A percentile compares a stretch with the other conserved stretches of the same genome.
Conservation (phyloP, 2,797 vertebrate species). For the Mustela erminea region DNA sequence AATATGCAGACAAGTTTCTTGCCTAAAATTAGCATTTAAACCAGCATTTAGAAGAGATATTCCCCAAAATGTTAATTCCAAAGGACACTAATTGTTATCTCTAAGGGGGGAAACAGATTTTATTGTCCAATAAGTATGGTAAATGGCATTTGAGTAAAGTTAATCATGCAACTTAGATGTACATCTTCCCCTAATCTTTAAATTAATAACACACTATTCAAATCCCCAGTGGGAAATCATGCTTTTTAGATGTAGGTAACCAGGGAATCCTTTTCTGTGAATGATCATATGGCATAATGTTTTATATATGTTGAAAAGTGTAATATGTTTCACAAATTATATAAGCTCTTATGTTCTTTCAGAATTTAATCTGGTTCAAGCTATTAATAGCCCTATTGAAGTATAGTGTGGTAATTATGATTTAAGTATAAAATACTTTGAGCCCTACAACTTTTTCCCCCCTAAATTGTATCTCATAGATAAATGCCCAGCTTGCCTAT, state of each 20-base stretch:
- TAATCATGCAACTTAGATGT: not conserved
- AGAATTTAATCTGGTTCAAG: not conserved
- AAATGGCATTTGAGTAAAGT: not conserved
- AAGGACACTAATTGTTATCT: not conserved
- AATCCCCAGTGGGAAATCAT: not conserved
- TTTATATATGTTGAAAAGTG: not conserved
- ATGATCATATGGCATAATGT: not conserved
- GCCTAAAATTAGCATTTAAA: not conserved
- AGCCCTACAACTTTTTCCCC: not conserved
- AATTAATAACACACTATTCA: not conserved
- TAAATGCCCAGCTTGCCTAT: not conserved
- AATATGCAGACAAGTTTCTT: not conserved
- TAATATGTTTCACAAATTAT: not conserved
- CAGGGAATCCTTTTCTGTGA: not conserved
- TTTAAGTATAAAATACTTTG: not conserved
- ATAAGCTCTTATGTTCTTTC: not conserved
- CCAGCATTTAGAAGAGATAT: not conserved
- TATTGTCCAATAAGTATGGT: not conserved
- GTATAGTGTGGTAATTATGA: not conserved
- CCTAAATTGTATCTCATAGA: not conserved
- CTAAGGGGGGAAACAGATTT: not conserved
- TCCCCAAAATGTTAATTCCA: not conserved
- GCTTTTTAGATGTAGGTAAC: not conserved
- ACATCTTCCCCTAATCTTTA: not conserved
- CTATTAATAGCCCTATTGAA: not conserved